Evolutionary conservation across 2,888 invertebrate species (phyloP).

Genomic region (Venusia cambrica): DNA sequence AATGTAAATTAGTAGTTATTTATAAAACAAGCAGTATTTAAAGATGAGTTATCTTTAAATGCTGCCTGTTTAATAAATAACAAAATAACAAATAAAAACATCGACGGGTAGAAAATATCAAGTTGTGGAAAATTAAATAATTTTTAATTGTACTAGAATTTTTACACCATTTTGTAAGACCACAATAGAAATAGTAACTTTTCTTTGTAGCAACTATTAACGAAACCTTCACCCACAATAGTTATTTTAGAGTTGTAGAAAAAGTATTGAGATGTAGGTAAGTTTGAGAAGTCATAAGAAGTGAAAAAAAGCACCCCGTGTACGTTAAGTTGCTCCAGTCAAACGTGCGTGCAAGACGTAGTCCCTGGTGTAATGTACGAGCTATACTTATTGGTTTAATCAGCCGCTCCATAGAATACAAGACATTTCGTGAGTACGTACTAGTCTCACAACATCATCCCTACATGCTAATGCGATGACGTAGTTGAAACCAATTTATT

Average conservation of each 20-base stretch:
- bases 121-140: too few relatives aligned
- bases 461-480: conserved; percentile 22
- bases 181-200: too few relatives aligned
- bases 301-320: conserved; percentile 33
- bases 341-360: conserved; percentile 33
- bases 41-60: too few relatives aligned
- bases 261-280: background rate
- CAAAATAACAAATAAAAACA: too few relatives aligned
- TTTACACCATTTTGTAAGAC: too few relatives aligned
- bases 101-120: too few relatives aligned
- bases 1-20: too few relatives aligned
- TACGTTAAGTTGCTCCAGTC: conserved; percentile 24
- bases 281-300: background rate
- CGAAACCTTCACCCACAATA: too few relatives aligned
- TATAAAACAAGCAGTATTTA: too few relatives aligned
- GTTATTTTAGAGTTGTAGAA: conserved; percentile 4
- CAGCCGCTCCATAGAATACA: conserved; percentile 28
- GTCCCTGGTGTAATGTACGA: conserved; percentile 36
- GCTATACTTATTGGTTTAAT: conserved; percentile 43
- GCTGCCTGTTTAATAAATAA: too few relatives aligned
- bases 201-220: too few relatives aligned
- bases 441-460: conserved; percentile 27
- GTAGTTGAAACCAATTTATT: conserved; percentile 19
- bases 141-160: too few relatives aligned
- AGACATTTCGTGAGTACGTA: conserved; percentile 27